Percentiles rank a stretch among this genome's conserved stretches.
Conservation (phyloP, 2,797 vertebrate species). For the Huso huso region DNA sequence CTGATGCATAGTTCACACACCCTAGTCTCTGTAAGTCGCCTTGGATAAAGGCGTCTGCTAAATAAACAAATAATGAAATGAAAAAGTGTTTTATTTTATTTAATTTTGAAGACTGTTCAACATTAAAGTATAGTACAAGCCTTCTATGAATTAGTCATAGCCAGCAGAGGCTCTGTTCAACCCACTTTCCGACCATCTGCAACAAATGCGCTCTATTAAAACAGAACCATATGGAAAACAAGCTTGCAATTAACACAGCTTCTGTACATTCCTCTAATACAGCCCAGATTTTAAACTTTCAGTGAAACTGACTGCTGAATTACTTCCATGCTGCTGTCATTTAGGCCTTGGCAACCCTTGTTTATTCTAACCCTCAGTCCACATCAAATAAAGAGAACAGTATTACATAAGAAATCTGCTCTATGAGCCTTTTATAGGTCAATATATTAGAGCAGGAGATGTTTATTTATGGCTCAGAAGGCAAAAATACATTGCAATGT, state of each 20-base stretch:
- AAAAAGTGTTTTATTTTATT: conserved; percentile 34
- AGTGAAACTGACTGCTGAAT: conserved; percentile 83
- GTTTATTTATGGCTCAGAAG: no score
- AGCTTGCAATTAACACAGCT: conserved; percentile 87
- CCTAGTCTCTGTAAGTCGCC: no score
- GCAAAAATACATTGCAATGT: no score
- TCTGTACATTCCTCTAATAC: conserved; percentile 70
- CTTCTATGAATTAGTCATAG: conserved; percentile 66
- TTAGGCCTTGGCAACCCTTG: conserved; percentile 66
- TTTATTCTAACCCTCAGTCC: conserved; percentile 43
- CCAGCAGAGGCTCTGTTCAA: conserved; percentile 74
- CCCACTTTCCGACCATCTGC: conserved; percentile 87
- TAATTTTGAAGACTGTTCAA: conserved; percentile 49
- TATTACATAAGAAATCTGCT: conserved; percentile 36
- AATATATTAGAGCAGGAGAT: no score
- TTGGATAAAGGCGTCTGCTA: no score
- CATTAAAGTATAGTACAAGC: conserved; percentile 54
- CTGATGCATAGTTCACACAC: no score
- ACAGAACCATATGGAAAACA: conserved; percentile 94
- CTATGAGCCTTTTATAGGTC: no score
- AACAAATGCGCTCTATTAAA: conserved; percentile 92
- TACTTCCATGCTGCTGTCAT: conserved; percentile 72
- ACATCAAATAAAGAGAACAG: conserved; percentile 35
- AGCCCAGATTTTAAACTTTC: conserved; percentile 79
- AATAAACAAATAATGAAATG: no score